Evolutionary conservation across 1,140 invertebrate genomes (phyloP), one percentile per base, ranked within the genome.

Genomic region (Procambarus clarkii): DNA sequence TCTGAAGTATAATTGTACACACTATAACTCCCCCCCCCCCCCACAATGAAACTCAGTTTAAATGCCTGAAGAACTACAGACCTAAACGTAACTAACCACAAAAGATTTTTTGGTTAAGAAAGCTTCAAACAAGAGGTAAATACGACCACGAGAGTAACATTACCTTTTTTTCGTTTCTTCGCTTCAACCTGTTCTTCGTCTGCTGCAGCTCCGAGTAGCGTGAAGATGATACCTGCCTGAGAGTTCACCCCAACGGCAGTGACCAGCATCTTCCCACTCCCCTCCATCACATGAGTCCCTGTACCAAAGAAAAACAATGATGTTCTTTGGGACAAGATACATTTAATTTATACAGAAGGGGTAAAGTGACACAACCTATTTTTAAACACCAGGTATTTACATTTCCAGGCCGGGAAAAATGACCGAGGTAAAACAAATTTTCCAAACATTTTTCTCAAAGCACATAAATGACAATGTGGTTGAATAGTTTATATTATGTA

Each of bases 261-360:
- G 77, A 99, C 98, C 93, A 99, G 95, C 98, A 99, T 99, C 95
- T 99, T 99, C 58, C 99, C 99, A 93, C 98, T 99, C 81, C 99
- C 99, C 95, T 99, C 99, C 99, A 99, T 99, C 78, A 99, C 98
- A 95, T 99, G 99, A 84, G 99, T 99, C 93, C 99, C 98, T 97
- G 93, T 50, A 92, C 88, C 92, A 92, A 90, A 81, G 7, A 86
- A 45, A 86, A 76, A 76, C 48, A 54, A 54, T 34, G 34, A 34
- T 34, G 34, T 34, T 34, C 34, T 34, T 34, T 34, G 34, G n/a
- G 48, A 7, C 46, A 48, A 90, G 5, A 15, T 60, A 77, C 79
- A 91, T 34, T 79, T 4, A 18, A 21, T 9, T 54, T 54, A 9
- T 54, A 54, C 5, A 11, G 50, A 11, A 5, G 50, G 50, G 50